Evolutionary conservation across 1,140 invertebrate species (phyloP).

Genomic region (Amyelois transitella): DNA sequence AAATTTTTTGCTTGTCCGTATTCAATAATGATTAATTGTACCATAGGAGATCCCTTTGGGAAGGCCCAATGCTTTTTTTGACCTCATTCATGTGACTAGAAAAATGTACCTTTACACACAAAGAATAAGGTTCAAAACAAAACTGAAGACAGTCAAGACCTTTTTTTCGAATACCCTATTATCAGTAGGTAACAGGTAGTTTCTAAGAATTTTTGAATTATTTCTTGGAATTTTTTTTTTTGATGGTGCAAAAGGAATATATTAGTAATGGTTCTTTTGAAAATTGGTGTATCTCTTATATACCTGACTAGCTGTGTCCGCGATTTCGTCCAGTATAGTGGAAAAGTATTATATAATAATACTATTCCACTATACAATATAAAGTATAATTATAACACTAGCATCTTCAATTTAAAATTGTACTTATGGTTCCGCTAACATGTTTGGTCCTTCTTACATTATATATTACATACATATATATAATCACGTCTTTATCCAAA

Average conservation of each 20-base stretch:
- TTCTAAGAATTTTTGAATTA: conserved; percentile 22
- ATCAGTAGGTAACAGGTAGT: conserved; percentile 34
- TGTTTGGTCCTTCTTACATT: no score
- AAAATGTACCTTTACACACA: background rate
- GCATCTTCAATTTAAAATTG: no score
- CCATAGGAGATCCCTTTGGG: background rate
- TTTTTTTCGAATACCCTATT: conserved; percentile 9
- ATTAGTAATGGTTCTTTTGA: background rate
- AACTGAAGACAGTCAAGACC: background rate
- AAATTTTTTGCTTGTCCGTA: background rate
- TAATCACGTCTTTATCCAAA: no score
- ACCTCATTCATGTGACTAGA: no score
- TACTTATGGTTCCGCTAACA: no score
- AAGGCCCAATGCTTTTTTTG: background rate
- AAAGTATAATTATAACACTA: no score
- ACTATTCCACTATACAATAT: no score
- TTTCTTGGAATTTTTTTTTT: conserved; percentile 34
- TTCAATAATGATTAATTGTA: background rate
- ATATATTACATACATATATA: no score
- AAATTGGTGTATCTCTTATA: no score
- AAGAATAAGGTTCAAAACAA: background rate
- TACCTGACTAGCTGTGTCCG: no score
- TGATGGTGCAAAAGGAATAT: background rate
- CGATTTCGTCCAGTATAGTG: no score
- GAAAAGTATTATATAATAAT: no score